These are phyloP conservation scores for Cylas formicarius DNA, from an alignment of 1,140 invertebrate species.

Conservation along the genomic window DNA sequence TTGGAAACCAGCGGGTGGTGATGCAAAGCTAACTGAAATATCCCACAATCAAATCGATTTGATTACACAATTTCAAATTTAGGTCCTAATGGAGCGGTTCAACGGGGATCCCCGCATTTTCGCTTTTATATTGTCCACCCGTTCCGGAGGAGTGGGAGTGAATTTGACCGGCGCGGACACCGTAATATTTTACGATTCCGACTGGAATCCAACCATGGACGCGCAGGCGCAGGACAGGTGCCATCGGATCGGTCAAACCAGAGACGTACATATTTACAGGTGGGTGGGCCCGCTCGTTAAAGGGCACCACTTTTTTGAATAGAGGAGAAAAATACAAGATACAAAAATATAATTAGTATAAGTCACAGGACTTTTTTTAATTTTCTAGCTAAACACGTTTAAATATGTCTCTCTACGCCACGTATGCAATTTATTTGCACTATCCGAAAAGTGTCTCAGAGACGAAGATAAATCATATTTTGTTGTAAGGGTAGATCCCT, in stretches of 20 bases:
- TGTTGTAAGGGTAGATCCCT: no score
- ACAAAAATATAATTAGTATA: no score
- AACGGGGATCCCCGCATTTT: conserved; percentile 94
- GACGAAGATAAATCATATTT: no score
- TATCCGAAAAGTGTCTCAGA: no score
- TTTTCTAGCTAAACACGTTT: no score
- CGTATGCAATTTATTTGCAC: no score
- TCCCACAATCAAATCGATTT: background rate
- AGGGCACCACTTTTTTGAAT: background rate
- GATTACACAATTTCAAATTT: conserved; percentile 16
- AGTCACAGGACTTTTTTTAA: no score
- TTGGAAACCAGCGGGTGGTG: no score
- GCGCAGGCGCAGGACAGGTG: conserved; percentile 98
- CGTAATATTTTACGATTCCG: conserved; percentile 99
- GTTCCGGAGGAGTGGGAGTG: conserved; percentile 96
- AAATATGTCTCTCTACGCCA: no score
- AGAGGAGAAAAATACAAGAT: no score
- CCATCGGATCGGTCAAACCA: conserved; percentile 97
- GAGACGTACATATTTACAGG: conserved; percentile 98
- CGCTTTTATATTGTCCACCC: conserved; percentile 95
- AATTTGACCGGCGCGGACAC: conserved; percentile 99
- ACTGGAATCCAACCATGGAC: conserved; percentile 99
- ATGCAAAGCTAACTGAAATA: no score
- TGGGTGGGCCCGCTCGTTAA: no score
- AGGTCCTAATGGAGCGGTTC: conserved; percentile 94